These are phyloP conservation scores for Cryptocephalus primarius DNA, from an alignment of 2,888 invertebrate genomes.

Conservation along the genomic window DNA sequence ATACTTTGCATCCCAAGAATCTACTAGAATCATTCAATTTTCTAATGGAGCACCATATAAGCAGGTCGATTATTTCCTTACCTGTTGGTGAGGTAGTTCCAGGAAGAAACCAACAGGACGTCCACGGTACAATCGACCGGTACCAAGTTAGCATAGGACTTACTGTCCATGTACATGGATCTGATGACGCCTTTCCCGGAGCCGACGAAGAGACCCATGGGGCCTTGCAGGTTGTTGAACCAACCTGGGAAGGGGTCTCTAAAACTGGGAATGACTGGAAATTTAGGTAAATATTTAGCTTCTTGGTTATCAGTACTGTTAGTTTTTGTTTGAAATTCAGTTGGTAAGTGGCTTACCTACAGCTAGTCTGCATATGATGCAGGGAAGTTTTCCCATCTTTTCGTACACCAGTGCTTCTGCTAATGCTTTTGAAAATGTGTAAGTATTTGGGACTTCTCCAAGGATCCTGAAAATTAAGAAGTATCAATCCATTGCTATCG, in stretches of 20 bases:
- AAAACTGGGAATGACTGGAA: conserved; percentile 63
- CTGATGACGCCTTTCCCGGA: conserved; percentile 78
- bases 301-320: too few species aligned
- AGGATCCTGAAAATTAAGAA: conserved; percentile 44
- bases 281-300: neutral
- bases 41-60: too few species aligned
- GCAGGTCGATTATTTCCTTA: too few species aligned
- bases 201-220: conserved; percentile 71
- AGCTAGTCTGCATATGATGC: conserved; percentile 74
- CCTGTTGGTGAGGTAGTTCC: conserved; percentile 37
- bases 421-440: conserved; percentile 87
- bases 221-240: conserved; percentile 86
- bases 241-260: conserved; percentile 75
- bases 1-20: too few species aligned
- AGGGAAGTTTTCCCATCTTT: conserved; percentile 63
- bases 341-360: conserved; percentile 46
- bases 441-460: conserved; percentile 77
- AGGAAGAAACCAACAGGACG: conserved; percentile 62
- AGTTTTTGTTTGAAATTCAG: neutral
- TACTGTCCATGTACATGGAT: conserved; percentile 64
- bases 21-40: too few species aligned
- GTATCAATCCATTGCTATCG: neutral
- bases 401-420: conserved; percentile 76
- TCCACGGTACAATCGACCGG: conserved; percentile 74
- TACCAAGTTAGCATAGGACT: conserved; percentile 54